Conservation (phyloP, 2,888 invertebrate species). For the Callosobruchus maculatus region DNA sequence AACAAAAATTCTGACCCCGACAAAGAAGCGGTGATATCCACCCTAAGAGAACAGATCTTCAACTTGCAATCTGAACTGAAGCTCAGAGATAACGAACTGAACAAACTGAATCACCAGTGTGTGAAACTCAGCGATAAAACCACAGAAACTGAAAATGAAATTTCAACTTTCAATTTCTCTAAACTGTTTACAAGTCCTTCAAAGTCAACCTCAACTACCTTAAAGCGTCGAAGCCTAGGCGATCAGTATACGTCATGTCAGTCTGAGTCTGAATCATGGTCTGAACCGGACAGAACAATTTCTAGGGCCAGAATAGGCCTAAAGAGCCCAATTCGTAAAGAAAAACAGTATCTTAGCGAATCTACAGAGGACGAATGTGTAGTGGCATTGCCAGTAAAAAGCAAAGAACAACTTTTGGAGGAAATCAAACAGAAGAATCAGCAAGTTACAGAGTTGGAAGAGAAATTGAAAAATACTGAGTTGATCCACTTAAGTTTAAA, state of each 20-base stretch:
- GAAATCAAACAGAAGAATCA: constrained; percentile 21
- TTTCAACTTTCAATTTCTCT: constrained; percentile 2
- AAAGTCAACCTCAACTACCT: constrained; percentile 29
- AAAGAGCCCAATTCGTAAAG: constrained; percentile 45
- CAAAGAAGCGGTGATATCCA: constrained; percentile 33
- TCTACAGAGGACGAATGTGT: constrained; percentile 37
- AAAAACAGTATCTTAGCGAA: constrained; percentile 28
- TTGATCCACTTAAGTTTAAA: constrained; percentile 5
- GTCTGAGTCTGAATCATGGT: constrained; percentile 82
- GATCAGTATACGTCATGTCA: constrained; percentile 36
- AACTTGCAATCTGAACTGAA: constrained; percentile 44
- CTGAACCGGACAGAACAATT: constrained; percentile 80
- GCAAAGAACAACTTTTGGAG: constrained; percentile 12
- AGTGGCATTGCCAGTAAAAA: not conserved
- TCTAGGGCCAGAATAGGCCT: constrained; percentile 76
- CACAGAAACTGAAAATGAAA: constrained; percentile 2
- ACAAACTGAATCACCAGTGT: constrained; percentile 23
- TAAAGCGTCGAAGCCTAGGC: not conserved
- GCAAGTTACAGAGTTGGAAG: constrained; percentile 46
- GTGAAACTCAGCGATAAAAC: constrained; percentile 24
- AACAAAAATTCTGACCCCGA: constrained; percentile 23
- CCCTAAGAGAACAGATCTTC: constrained; percentile 43
- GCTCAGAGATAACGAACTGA: constrained; percentile 42
- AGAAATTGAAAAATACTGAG: constrained; percentile 27
- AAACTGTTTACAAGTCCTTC: constrained; percentile 19